phyloP scores from a whole-genome alignment of 2,113 vertebrate genomes.

The Sander vitreus region DNA sequence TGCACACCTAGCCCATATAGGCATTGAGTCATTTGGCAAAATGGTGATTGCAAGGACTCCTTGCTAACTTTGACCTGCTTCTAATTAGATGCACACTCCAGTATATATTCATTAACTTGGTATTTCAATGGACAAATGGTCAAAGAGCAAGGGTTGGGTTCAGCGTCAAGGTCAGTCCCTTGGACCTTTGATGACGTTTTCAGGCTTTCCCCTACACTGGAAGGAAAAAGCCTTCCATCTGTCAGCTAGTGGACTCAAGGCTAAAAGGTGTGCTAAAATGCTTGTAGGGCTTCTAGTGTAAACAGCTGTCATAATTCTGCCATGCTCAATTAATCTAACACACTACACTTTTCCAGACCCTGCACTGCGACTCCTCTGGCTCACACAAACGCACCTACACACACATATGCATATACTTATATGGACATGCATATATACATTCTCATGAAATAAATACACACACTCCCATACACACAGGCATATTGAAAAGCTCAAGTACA shows the following conservation, averaged over 20 bases:
- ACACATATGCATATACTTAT: slow-evolving; percentile 47
- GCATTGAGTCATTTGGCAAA: background rate
- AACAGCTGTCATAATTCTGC: slow-evolving; percentile 87
- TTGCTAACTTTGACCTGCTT: slow-evolving; percentile 67
- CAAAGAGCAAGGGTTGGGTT: slow-evolving; percentile 70
- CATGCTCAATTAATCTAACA: slow-evolving; percentile 85
- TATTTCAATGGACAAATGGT: slow-evolving; percentile 74
- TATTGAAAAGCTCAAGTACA: slow-evolving; percentile 31
- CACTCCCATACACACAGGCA: slow-evolving; percentile 14
- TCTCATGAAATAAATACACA: slow-evolving; percentile 38
- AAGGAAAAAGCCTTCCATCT: slow-evolving; percentile 81
- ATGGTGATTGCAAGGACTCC: slow-evolving; percentile 63
- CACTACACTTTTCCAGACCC: slow-evolving; percentile 83
- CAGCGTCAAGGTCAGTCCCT: slow-evolving; percentile 73
- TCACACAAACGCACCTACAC: slow-evolving; percentile 46
- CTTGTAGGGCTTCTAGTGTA: slow-evolving; percentile 81
- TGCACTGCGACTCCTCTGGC: slow-evolving; percentile 56
- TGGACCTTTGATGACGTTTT: slow-evolving; percentile 71
- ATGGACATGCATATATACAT: slow-evolving; percentile 45
- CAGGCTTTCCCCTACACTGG: slow-evolving; percentile 72
- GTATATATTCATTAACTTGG: slow-evolving; percentile 71
- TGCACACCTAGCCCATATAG: slow-evolving; percentile 17
- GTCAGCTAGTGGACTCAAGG: slow-evolving; percentile 81
- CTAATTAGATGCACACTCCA: slow-evolving; percentile 72
- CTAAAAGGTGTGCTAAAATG: slow-evolving; percentile 85